Evolutionary conservation across 2,888 invertebrate genomes (phyloP).

Genomic region (Criorhina ranunculi): DNA sequence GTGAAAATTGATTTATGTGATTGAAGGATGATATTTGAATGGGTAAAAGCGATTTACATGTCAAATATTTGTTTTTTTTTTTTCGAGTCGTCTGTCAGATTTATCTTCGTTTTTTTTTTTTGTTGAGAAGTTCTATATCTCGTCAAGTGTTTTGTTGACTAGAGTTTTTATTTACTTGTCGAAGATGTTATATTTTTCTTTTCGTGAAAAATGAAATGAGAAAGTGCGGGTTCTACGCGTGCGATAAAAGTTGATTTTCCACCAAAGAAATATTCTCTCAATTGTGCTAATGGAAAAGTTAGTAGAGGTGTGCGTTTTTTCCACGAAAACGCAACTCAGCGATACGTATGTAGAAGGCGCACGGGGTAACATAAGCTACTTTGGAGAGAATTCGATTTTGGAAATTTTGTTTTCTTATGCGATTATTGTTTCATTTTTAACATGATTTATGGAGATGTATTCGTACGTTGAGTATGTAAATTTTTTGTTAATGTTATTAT

Average conservation of each 20-base stretch:
- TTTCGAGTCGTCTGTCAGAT: neutral
- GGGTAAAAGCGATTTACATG: constrained; percentile 62
- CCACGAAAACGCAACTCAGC: neutral
- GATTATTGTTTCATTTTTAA: constrained; percentile 12
- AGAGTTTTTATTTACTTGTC: neutral
- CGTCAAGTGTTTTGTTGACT: constrained; percentile 21
- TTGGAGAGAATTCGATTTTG: constrained; percentile 14
- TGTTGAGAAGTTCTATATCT: constrained; percentile 3
- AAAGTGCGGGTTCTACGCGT: constrained; percentile 4
- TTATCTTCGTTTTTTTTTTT: constrained; percentile 2
- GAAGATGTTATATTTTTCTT: neutral
- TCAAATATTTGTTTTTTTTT: constrained; percentile 60
- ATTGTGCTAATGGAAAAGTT: constrained; percentile 7
- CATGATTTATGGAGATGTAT: constrained; percentile 4
- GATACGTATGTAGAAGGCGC: neutral
- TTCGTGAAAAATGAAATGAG: neutral
- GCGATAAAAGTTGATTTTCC: constrained; percentile 22
- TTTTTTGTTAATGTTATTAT: neutral
- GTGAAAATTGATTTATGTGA: constrained; percentile 71
- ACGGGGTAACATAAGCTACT: constrained; percentile 11
- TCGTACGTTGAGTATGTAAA: neutral
- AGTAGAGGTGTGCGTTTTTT: neutral
- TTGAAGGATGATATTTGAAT: constrained; percentile 65
- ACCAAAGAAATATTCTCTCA: constrained; percentile 5
- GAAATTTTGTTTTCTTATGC: constrained; percentile 6